Base-by-base conservation (phyloP, 2,888 invertebrate genomes). In the Stegophylla sp. region DNA sequence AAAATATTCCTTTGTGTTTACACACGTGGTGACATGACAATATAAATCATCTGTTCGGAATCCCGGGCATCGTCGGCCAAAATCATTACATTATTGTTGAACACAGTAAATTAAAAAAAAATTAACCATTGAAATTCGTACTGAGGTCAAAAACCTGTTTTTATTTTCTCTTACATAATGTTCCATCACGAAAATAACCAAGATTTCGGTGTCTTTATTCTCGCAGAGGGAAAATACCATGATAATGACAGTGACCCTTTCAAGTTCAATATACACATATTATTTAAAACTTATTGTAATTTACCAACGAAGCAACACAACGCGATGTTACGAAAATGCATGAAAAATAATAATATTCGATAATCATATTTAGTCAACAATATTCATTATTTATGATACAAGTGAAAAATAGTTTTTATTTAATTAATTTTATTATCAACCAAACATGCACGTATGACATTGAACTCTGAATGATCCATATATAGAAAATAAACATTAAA, bases 11-110 rank as follows among this genome's bases (percentile, higher is more conserved):
- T 74, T 77, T 69, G 69, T 77, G 71, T 79, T 79, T 79, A 61
- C 61, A 79, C 69, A 79, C 69, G 79, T 79, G 69, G 61, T 26
- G 61, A 79, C 69, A 51, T 69, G 79, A 79, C 79, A 79, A 69
- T 79, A 79, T 71, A 71, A 79, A 79, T 69, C 79, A 59, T 45
- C 69, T 26, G 56, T 53, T 34, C 28, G 34, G 48, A 61, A 79
- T 61, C 51, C 53, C 48, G 13, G 56, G 20, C 67, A 48, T 34
- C 67, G 41, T 56, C 59, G 13, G 59, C n/a, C 20, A 51, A 61
- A 79, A 61, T 61, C 48, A 51, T 79, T 61, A 61, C 61, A 67
- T n/a, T 79, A 69, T 66, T 73, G 48, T 64, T 67, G 28, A 53
- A 59, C 23, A 69, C 34, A n/a, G 23, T 45, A 71, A 67, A 56